Percentiles rank a stretch among this genome's conserved stretches.
Evolutionary conservation across 2,797 vertebrate genomes (phyloP).

Genomic region (Centroberyx gerrardi): DNA sequence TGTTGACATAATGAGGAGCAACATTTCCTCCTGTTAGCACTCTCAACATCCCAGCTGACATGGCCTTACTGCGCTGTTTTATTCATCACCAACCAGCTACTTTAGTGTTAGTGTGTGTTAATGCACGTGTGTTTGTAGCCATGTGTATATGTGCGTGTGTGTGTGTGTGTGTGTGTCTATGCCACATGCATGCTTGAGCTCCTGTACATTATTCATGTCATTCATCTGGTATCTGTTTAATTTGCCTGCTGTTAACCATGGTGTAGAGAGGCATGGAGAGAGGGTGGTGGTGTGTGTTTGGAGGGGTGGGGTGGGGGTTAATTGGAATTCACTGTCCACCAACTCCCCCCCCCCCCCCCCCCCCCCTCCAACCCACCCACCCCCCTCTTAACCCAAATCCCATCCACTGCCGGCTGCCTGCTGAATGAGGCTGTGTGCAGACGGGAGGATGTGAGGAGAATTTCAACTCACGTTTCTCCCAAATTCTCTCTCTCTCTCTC

Average conservation of each 20-base stretch:
- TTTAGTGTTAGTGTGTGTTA: constrained; percentile 31
- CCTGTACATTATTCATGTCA: constrained; percentile 29
- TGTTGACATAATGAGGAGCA: constrained; percentile 60
- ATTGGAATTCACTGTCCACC: constrained; percentile 40
- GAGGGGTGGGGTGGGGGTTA: constrained; percentile 31
- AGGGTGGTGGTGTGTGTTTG: not conserved
- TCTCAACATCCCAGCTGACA: constrained; percentile 46
- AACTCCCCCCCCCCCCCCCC: not conserved
- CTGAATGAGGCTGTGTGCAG: constrained; percentile 57
- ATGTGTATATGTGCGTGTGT: constrained; percentile 12
- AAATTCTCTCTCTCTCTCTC: constrained; percentile 7
- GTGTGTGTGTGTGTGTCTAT: constrained; percentile 7
- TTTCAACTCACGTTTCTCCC: constrained; percentile 44
- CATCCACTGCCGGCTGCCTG: constrained; percentile 18
- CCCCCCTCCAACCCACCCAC: not conserved
- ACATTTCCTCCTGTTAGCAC: constrained; percentile 46
- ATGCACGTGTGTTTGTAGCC: constrained; percentile 16
- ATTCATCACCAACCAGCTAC: constrained; percentile 56
- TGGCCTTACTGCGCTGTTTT: constrained; percentile 37
- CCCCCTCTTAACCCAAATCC: constrained; percentile 55
- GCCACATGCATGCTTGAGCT: not conserved
- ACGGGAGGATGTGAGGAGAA: constrained; percentile 61
- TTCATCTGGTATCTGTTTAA: constrained; percentile 3
- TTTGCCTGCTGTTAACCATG: not conserved
- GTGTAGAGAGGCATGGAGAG: not conserved